Base-by-base conservation (phyloP, 2,888 invertebrate genomes). In the Lottia gigantea region DNA sequence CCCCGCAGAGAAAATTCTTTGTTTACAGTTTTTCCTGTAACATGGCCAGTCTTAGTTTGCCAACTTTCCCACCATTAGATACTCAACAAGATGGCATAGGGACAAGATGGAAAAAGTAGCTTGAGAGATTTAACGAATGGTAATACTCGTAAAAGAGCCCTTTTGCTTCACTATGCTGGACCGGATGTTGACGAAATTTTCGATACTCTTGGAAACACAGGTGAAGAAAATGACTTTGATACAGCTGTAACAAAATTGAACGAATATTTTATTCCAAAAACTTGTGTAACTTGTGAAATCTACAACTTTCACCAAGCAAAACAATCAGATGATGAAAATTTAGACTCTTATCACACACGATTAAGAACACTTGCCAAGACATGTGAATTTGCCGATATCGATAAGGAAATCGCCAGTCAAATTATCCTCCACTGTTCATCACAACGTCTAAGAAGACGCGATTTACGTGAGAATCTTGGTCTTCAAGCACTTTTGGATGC, bases 211-310 rank as follows among this genome's bases (percentile, higher is more conserved):
- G 67, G 66, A 11, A 26, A 64, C 31, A 67, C 70, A 16, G 75
- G 71, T 31, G 70, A 55, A 6, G 70, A 72, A 12, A 68, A 47
- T 67, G 70, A 46, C 3, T 75, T 71, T 23, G 67, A 19, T 25
- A 46, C 71, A 2, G 64, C 69, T 12, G 64, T 68, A 11, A 61
- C 66, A 47, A n/a, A n/a, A 25, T 64, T 71, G 19, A 64, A 66
- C 19, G 46, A 19, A 14, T 74, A 70, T 68, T 74, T 74, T 46
- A 67, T 67, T 61, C 74, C 75, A 0, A 74, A 76, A 71, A 55
- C 31, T 3, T 70, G 70, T 55, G 19, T 68, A 25, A 61, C 66
- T 8, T 72, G 55, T 61, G 68, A 72, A 66, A 66, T 67, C 23
- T 46, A 68, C 25, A 66, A 66, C 46, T 72, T 69, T 46, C 64